phyloP scores from a whole-genome alignment of 2,797 vertebrate species.

The Chromobotia macracanthus region DNA sequence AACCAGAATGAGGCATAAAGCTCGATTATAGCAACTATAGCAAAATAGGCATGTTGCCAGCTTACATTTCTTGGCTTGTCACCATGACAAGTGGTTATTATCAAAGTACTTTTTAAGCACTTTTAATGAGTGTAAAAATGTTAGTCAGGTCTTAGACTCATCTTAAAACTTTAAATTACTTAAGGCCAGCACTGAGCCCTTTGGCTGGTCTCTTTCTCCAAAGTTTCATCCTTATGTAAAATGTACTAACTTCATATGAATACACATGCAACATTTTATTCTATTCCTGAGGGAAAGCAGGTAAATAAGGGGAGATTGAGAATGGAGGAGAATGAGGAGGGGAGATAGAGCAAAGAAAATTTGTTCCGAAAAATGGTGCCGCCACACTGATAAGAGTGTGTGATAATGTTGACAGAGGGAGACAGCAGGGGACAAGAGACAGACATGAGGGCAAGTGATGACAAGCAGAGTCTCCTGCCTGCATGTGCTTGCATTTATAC shows the following conservation, averaged over 20 bases:
- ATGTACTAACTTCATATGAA: background rate
- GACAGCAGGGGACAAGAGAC: conserved; percentile 53
- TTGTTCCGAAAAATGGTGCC: conserved; percentile 53
- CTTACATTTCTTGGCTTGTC: conserved; percentile 21
- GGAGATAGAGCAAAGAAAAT: conserved; percentile 37
- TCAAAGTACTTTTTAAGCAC: conserved; percentile 9
- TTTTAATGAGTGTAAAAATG: conserved; percentile 24
- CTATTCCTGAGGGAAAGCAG: conserved; percentile 10
- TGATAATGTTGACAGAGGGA: conserved; percentile 57
- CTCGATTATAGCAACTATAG: conserved; percentile 17
- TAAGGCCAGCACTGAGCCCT: background rate
- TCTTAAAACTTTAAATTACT: conserved; percentile 1
- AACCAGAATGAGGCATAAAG: conserved; percentile 17
- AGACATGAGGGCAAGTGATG: conserved; percentile 54
- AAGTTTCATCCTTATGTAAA: background rate
- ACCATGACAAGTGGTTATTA: background rate
- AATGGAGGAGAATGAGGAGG: conserved; percentile 28
- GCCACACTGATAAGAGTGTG: conserved; percentile 52
- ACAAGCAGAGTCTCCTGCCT: conserved; percentile 41
- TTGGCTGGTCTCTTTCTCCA: background rate
- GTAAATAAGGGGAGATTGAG: conserved; percentile 23
- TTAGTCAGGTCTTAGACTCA: conserved; percentile 13
- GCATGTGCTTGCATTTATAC: conserved; percentile 31
- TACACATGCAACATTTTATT: conserved; percentile 7
- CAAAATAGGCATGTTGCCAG: conserved; percentile 28